phyloP scores from a whole-genome alignment of 2,113 vertebrate genomes.

The Dasyornis broadbenti region DNA sequence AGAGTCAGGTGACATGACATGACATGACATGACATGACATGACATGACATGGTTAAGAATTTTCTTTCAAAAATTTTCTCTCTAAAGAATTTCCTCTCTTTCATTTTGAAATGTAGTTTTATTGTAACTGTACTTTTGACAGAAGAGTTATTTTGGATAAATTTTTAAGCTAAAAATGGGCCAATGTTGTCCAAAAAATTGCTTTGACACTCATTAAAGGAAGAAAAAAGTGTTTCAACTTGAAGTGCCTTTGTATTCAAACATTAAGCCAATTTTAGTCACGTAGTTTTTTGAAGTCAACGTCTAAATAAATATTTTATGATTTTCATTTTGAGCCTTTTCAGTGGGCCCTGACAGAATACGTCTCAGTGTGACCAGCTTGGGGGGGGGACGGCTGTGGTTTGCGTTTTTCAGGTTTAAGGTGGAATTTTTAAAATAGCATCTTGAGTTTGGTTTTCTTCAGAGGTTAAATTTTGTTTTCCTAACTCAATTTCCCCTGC shows the following conservation, averaged over 20 bases:
- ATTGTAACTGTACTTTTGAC: neutral
- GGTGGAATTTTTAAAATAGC: neutral
- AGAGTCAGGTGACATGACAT: neutral
- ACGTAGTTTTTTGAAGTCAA: neutral
- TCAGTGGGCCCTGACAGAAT: neutral
- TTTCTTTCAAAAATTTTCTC: neutral
- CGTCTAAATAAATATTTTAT: constrained; percentile 36
- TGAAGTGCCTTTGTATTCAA: constrained; percentile 33
- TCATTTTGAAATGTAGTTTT: neutral
- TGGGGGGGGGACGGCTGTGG: neutral
- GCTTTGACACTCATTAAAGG: neutral
- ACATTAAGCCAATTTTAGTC: constrained; percentile 7
- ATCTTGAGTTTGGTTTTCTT: neutral
- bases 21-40: neutral
- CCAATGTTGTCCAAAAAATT: neutral
- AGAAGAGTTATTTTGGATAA: neutral
- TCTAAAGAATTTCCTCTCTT: neutral
- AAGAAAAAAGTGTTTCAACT: neutral
- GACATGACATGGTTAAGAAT: neutral
- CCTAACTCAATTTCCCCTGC: neutral
- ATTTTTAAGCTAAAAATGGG: constrained; percentile 7
- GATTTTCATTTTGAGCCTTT: neutral
- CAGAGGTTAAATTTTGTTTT: neutral
- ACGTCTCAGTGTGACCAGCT: neutral
- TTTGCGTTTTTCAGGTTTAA: neutral